These are phyloP conservation scores for Pissodes strobi DNA, from an alignment of 1,140 invertebrate genomes.

Conservation along the genomic window DNA sequence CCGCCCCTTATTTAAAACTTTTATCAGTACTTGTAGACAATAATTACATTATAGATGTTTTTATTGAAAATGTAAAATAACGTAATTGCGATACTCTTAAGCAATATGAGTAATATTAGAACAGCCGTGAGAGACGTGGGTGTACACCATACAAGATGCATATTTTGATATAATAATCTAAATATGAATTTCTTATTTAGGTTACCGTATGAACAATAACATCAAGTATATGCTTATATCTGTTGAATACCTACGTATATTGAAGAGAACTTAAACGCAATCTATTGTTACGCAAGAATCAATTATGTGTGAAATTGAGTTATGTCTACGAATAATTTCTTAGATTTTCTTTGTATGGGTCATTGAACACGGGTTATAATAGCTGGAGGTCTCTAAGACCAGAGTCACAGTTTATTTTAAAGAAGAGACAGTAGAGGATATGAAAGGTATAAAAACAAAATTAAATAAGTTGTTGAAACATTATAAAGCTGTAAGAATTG, in stretches of 20 bases:
- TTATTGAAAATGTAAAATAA: too few relatives aligned
- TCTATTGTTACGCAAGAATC: constrained; percentile 2
- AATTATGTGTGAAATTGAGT: constrained; percentile 3
- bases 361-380: not conserved
- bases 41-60: too few relatives aligned
- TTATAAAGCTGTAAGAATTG: too few relatives aligned
- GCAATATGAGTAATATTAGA: not conserved
- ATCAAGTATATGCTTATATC: not conserved
- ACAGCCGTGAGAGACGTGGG: not conserved
- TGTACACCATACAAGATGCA: not conserved
- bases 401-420: too few relatives aligned
- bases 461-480: too few relatives aligned
- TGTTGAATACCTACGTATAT: not conserved
- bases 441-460: too few relatives aligned
- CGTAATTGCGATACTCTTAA: not conserved
- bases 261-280: not conserved
- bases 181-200: constrained; percentile 1
- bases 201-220: not conserved
- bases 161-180: constrained; percentile 3
- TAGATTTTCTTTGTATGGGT: not conserved
- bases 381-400: not conserved
- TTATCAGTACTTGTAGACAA: too few relatives aligned
- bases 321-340: not conserved
- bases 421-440: too few relatives aligned
- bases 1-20: too few relatives aligned